These are phyloP conservation scores for Anthopleura sola DNA, from an alignment of 64 coral and sea anemone genomes.

Conservation along the genomic window DNA sequence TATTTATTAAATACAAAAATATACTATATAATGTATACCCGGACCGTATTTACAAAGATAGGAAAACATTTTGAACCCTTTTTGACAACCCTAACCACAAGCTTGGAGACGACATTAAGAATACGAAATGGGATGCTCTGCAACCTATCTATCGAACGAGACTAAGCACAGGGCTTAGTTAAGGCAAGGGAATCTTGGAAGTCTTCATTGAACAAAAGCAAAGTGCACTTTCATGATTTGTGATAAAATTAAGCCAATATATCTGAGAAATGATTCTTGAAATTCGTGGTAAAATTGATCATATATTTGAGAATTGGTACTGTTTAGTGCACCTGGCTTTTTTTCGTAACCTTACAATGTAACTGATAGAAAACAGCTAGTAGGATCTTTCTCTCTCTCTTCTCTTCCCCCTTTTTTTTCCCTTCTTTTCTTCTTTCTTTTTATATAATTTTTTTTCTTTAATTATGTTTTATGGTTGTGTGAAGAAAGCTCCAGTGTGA, in stretches of 20 bases:
- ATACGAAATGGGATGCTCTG: neutral
- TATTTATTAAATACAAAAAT: neutral
- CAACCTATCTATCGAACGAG: neutral
- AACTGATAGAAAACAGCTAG: neutral
- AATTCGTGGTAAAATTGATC: neutral
- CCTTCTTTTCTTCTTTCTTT: too few species aligned
- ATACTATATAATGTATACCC: neutral
- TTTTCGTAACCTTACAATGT: neutral
- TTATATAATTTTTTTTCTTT: too few species aligned
- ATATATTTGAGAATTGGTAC: too few species aligned
- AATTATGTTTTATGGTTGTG: neutral
- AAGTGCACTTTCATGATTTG: neutral
- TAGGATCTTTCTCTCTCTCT: too few species aligned
- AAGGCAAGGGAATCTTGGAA: too few species aligned
- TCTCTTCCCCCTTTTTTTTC: too few species aligned
- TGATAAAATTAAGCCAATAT: neutral
- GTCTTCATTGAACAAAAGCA: neutral
- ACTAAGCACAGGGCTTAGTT: too few species aligned
- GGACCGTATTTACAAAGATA: too few species aligned
- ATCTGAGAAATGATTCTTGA: neutral
- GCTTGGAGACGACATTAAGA: constrained; percentile 1
- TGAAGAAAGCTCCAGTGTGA: neutral
- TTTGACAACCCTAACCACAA: neutral
- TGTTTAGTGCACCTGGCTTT: neutral
- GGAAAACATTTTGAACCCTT: neutral